These are phyloP conservation scores for Macrophya alboannulata DNA, from an alignment of 2,888 invertebrate genomes.

Conservation along the genomic window DNA sequence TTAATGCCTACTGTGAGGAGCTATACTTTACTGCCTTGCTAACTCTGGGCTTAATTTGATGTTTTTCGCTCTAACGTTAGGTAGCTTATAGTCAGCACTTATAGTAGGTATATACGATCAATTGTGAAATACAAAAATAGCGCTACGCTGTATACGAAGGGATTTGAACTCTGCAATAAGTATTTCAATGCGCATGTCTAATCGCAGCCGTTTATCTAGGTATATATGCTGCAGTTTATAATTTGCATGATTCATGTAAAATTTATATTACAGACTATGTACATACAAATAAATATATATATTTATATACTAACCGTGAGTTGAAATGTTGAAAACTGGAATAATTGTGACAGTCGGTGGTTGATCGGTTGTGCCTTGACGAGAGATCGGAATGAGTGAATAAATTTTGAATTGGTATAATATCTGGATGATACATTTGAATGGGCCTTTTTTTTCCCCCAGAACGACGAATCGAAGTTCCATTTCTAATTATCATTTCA, in stretches of 20 bases:
- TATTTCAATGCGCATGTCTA: not conserved
- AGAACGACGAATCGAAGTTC: not conserved
- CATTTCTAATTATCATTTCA: constrained; percentile 68
- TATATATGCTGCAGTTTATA: not conserved
- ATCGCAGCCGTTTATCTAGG: no score
- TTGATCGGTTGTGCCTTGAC: not conserved
- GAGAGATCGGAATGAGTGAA: not conserved
- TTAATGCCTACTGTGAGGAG: constrained; percentile 46
- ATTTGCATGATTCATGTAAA: not conserved
- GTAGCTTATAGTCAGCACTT: not conserved
- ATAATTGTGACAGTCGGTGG: not conserved
- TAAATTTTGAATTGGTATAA: not conserved
- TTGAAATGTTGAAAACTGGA: not conserved
- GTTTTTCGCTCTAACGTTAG: not conserved
- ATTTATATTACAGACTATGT: not conserved
- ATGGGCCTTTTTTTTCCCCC: not conserved
- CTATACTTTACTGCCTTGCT: constrained; percentile 26
- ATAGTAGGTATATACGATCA: not conserved
- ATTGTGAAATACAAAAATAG: not conserved
- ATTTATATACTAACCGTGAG: not conserved
- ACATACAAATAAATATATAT: not conserved
- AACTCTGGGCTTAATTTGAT: constrained; percentile 30
- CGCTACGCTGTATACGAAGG: not conserved
- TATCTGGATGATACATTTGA: not conserved
- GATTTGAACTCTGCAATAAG: not conserved